Percentiles rank a stretch among this genome's conserved stretches.
These are phyloP conservation scores for Conchocele bisecta DNA, from an alignment of 2,888 invertebrate species.

Conservation along the genomic window DNA sequence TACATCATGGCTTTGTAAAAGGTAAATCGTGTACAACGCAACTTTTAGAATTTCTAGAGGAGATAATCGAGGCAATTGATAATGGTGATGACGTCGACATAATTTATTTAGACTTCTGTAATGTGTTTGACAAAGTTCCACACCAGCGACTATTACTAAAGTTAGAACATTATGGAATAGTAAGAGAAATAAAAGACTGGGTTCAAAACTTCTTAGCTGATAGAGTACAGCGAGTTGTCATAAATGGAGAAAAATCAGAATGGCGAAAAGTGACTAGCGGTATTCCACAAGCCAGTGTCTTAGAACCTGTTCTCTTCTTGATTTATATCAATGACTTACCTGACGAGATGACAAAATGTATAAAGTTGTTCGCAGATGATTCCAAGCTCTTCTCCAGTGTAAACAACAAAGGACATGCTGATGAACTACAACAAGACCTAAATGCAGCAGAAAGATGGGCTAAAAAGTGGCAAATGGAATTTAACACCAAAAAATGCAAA, in stretches of 20 bases:
- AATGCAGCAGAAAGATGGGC: not conserved
- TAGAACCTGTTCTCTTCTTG: not conserved
- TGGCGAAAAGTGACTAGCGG: not conserved
- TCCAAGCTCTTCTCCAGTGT: not conserved
- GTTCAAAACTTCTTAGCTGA: not conserved
- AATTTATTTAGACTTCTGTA: not conserved
- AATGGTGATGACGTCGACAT: not conserved
- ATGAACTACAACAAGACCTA: not conserved
- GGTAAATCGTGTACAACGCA: not conserved
- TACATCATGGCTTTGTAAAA: not conserved
- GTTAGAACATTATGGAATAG: not conserved
- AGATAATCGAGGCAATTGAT: not conserved
- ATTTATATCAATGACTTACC: not conserved
- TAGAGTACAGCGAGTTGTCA: not conserved
- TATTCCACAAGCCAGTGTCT: not conserved
- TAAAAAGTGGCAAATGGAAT: not conserved
- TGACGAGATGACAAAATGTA: not conserved
- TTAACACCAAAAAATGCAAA: not conserved
- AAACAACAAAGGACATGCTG: not conserved
- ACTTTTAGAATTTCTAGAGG: not conserved
- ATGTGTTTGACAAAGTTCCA: slow-evolving; percentile 7
- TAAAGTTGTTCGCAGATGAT: not conserved
- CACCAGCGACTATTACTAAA: not conserved
- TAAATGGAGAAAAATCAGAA: not conserved
- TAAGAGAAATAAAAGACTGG: not conserved